A percentile compares a stretch with the other conserved stretches of the same genome.
phyloP scores from a whole-genome alignment of 2,888 invertebrate genomes.

The Macroteleia sp. region DNA sequence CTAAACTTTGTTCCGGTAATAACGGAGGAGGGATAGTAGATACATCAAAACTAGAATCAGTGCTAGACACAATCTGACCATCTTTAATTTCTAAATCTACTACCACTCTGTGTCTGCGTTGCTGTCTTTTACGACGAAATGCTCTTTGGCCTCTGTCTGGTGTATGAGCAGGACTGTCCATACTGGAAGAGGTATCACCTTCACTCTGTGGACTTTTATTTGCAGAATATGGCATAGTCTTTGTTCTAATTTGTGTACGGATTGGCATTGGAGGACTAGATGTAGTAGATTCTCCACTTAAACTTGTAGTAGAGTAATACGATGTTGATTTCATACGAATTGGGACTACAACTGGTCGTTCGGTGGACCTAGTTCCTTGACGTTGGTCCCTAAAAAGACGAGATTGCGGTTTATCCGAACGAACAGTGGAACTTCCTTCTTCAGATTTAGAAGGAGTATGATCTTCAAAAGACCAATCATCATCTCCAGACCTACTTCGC shows the following conservation, averaged over 20 bases:
- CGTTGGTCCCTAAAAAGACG: conserved; percentile 67
- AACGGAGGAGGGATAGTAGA: conserved; percentile 91
- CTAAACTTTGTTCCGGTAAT: conserved; percentile 86
- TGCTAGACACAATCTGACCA: conserved; percentile 84
- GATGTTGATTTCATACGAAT: conserved; percentile 79
- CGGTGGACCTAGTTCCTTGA: conserved; percentile 85
- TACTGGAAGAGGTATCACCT: conserved; percentile 82
- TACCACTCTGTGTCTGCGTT: conserved; percentile 81
- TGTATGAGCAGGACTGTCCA: conserved; percentile 83
- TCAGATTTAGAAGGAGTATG: conserved; percentile 59
- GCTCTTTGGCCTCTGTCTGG: conserved; percentile 79
- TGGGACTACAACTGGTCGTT: conserved; percentile 85
- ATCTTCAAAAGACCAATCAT: conserved; percentile 79
- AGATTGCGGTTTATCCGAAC: conserved; percentile 62
- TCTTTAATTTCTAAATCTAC: conserved; percentile 83
- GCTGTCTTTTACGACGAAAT: conserved; percentile 80
- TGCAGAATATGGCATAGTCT: conserved; percentile 79
- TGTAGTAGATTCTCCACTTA: conserved; percentile 87
- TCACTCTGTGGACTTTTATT: conserved; percentile 82
- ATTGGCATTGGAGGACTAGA: conserved; percentile 82
- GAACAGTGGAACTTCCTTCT: conserved; percentile 56
- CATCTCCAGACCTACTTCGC: conserved; percentile 72
- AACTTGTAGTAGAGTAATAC: conserved; percentile 85
- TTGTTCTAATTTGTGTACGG: conserved; percentile 81
- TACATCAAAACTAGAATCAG: conserved; percentile 90